Evolutionary conservation across 2,888 invertebrate species (phyloP).

Genomic region (Callinectes sapidus): DNA sequence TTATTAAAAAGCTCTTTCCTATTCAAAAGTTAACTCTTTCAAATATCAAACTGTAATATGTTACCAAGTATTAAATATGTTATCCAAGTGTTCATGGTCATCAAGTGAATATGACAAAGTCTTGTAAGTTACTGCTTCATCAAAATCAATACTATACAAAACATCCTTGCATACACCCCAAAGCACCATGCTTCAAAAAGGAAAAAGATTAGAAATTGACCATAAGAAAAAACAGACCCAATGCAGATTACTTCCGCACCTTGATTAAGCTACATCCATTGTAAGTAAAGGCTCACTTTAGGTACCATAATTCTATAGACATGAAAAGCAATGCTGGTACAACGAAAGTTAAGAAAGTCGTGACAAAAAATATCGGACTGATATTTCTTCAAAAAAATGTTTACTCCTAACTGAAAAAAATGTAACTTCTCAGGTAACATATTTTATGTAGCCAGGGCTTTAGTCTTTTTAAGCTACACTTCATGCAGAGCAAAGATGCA

Average conservation of each 20-base stretch:
- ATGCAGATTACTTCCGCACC: too few relatives aligned
- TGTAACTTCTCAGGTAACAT: not conserved
- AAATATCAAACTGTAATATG: not conserved
- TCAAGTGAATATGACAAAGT: not conserved
- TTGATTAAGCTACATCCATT: too few relatives aligned
- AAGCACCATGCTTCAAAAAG: too few relatives aligned
- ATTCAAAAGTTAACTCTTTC: not conserved
- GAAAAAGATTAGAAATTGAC: too few relatives aligned
- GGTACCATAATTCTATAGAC: too few relatives aligned
- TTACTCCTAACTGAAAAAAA: not conserved
- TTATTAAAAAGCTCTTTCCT: not conserved
- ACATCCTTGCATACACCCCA: too few relatives aligned
- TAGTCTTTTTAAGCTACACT: not conserved
- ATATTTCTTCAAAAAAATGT: not conserved
- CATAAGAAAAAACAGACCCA: too few relatives aligned
- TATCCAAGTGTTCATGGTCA: not conserved
- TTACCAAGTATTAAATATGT: not conserved
- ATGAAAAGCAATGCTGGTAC: too few relatives aligned
- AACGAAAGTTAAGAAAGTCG: too few relatives aligned
- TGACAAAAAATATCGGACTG: too few relatives aligned
- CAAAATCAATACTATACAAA: not conserved
- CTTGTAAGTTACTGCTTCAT: not conserved
- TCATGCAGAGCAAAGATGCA: conserved; percentile 24
- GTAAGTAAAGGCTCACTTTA: too few relatives aligned
- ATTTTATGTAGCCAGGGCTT: not conserved